Conservation (phyloP, 2,797 vertebrate species). For the Eidolon dupreanum region DNA sequence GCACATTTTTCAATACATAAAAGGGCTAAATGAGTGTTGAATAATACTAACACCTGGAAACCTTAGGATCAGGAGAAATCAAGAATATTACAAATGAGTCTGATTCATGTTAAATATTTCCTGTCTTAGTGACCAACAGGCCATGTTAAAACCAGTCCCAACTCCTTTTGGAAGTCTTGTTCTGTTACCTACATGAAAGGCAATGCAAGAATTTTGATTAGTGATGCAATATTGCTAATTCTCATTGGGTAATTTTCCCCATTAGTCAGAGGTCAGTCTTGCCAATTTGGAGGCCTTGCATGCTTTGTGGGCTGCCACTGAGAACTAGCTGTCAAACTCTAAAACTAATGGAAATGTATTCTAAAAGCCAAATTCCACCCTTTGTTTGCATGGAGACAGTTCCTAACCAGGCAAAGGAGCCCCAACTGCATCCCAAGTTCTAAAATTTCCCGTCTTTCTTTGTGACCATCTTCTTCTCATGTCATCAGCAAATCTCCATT, state of each 20-base stretch:
- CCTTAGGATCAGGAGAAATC: slow-evolving; percentile 45
- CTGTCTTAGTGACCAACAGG: slow-evolving; percentile 54
- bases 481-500: not conserved
- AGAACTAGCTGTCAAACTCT: slow-evolving; percentile 26
- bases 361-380: slow-evolving; percentile 42
- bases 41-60: slow-evolving; percentile 6
- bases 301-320: not conserved
- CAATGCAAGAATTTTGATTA: slow-evolving; percentile 57
- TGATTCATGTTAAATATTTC: slow-evolving; percentile 54
- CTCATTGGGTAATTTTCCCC: slow-evolving; percentile 68
- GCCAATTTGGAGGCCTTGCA: slow-evolving; percentile 56
- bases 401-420: not conserved
- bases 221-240: slow-evolving; percentile 56
- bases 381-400: not conserved
- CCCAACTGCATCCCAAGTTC: not conserved
- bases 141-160: slow-evolving; percentile 63
- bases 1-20: not conserved
- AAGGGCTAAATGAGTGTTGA: not conserved
- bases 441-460: not conserved
- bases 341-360: slow-evolving; percentile 49
- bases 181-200: slow-evolving; percentile 59
- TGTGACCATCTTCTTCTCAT: not conserved
- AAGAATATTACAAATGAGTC: slow-evolving; percentile 38
- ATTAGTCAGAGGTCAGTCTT: slow-evolving; percentile 67
- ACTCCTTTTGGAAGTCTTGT: slow-evolving; percentile 42